Percentiles rank a stretch among this genome's conserved stretches.
Conservation (phyloP, 2,113 vertebrate genomes). For the Paradoxurus hermaphroditus region DNA sequence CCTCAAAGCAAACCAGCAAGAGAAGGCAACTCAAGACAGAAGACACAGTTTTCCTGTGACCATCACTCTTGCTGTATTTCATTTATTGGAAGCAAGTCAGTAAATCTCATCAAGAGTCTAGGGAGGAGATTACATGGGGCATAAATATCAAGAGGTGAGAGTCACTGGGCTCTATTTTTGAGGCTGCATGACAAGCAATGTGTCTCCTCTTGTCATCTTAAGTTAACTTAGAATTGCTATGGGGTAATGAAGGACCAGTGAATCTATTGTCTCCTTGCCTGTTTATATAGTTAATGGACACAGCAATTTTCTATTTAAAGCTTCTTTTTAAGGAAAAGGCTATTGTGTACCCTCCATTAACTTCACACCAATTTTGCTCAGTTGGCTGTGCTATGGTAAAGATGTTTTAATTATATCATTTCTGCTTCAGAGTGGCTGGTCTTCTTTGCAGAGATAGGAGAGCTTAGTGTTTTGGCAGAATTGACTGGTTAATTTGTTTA, state of each 20-base stretch:
- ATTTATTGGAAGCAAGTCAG: not conserved
- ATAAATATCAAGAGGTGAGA: not conserved
- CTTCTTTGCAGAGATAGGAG: not conserved
- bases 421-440: not conserved
- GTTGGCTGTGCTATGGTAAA: constrained; percentile 30
- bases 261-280: not conserved
- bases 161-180: not conserved
- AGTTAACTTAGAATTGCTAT: not conserved
- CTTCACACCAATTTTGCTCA: not conserved
- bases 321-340: not conserved
- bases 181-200: not conserved
- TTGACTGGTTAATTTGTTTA: constrained; percentile 41
- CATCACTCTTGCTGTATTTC: not conserved
- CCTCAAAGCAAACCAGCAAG: not conserved
- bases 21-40: not conserved
- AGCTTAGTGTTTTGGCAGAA: constrained; percentile 6
- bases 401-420: constrained; percentile 29
- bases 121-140: not conserved
- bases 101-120: not conserved
- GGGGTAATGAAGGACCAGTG: not conserved
- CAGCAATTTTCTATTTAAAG: not conserved
- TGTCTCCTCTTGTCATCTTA: not conserved
- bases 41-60: not conserved
- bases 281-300: not conserved
- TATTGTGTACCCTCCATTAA: not conserved